Evolutionary conservation across 2,888 invertebrate species (phyloP), one percentile per base, ranked within the genome.

Genomic region (Drosophila formosana): DNA sequence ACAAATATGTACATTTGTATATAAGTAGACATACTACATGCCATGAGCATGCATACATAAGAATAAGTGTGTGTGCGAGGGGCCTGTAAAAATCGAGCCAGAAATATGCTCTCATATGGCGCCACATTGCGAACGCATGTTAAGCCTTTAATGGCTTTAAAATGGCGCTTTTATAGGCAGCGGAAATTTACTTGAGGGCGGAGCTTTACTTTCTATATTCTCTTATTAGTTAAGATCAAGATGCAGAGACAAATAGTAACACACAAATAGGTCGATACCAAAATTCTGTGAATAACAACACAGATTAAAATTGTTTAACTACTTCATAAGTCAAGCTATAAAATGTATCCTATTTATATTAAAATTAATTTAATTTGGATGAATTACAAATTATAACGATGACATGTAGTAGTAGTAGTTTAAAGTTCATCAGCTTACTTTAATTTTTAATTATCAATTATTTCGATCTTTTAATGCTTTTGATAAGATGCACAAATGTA

Each of bases 141-240:
- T 78, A 80, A 80, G 82, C 79, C 79, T 81, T 80, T 80, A 82
- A 81, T 75, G 58, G 77, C 66, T 80, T 80, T 80, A 80, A 80
- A 80, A 80, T 81, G 53, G 57, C 34, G 18, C n/a, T 23, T 47
- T 50, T 45, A 72, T 30, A 32, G 55, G 8, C 50, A 18, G 3
- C 6, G 4, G 3, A 6, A 7, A 34, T n/a, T 28, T 23, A 7
- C 25, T 46, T 30, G 6, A 25, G 23, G 55, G 60, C 50, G 13
- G 23, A 9, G 8, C 46, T 49, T 7, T 37, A 37, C 37, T 30
- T 4, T 6, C 6, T 30, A 37, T n/a, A 11, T 11, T 11, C 37
- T 1, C n/a, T 4, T 37, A 37, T 37, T n/a, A 37, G 37, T n/a
- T 37, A 5, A 11, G 37, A 37, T 37, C 4, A n/a, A 11, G 1